Evolutionary conservation across 2,888 invertebrate genomes (phyloP).

Genomic region (Labia minor): DNA sequence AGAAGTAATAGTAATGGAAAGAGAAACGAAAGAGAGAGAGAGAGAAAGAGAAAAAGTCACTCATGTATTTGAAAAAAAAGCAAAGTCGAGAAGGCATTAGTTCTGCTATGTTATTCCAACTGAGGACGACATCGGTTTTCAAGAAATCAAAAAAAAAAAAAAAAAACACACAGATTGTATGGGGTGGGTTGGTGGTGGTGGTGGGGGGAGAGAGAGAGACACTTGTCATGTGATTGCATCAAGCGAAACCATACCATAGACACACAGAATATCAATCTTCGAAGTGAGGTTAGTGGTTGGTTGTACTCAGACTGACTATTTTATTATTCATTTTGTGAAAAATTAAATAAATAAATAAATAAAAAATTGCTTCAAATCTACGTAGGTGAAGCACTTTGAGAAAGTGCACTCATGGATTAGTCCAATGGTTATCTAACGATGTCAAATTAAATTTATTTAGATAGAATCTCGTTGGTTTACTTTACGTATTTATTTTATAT

Average conservation of each 20-base stretch:
- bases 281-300: neutral
- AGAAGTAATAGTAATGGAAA: neutral
- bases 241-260: neutral
- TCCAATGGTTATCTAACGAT: no score
- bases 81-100: conserved; percentile 2
- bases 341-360: neutral
- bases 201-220: no score
- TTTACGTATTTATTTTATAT: no score
- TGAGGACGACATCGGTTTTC: neutral
- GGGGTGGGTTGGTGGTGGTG: no score
- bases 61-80: neutral
- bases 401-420: no score
- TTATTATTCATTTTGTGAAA: neutral
- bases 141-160: neutral
- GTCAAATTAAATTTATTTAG: no score
- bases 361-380: no score
- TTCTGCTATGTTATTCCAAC: conserved; percentile 13
- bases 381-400: no score
- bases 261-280: neutral
- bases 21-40: neutral
- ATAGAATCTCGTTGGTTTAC: no score
- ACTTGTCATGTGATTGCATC: conserved; percentile 1
- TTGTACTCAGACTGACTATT: no score
- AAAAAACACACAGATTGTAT: no score
- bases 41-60: conserved; percentile 15